Evolutionary conservation across 92 coral and sea anemone species (phyloP).

Genomic region (Muricea muricata): DNA sequence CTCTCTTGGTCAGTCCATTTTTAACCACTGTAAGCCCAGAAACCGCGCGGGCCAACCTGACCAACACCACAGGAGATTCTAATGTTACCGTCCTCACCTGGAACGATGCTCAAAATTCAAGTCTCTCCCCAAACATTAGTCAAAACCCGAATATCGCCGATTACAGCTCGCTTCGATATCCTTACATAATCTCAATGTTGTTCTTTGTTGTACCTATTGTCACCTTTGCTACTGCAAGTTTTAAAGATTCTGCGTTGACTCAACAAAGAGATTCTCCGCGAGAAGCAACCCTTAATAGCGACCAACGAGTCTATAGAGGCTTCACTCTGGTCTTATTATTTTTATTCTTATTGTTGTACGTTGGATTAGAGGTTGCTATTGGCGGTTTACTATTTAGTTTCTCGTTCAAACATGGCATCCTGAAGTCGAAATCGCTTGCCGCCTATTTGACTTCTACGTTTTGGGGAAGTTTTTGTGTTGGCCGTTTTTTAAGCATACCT

Average conservation of each 20-base stretch:
- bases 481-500: constrained; percentile 81
- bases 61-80: not conserved
- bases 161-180: constrained; percentile 70
- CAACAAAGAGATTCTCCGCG: constrained; percentile 13
- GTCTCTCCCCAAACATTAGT: not conserved
- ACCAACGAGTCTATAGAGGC: constrained; percentile 64
- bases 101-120: not conserved
- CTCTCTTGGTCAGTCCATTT: constrained; percentile 80
- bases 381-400: constrained; percentile 88
- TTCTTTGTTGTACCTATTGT: constrained; percentile 74
- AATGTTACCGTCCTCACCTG: not conserved
- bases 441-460: constrained; percentile 80
- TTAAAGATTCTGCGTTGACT: constrained; percentile 55
- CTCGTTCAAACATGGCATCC: constrained; percentile 55
- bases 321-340: constrained; percentile 69
- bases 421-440: constrained; percentile 67
- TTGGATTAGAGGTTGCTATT: constrained; percentile 86
- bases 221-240: constrained; percentile 65
- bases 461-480: constrained; percentile 96
- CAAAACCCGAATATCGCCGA: not conserved
- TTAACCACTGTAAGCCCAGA: constrained; percentile 11
- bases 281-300: constrained; percentile 51
- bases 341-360: constrained; percentile 79
- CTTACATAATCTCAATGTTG: constrained; percentile 75
- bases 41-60: not conserved